Conservation (phyloP, 1,140 invertebrate species). For the Drosophila paulistorum region DNA sequence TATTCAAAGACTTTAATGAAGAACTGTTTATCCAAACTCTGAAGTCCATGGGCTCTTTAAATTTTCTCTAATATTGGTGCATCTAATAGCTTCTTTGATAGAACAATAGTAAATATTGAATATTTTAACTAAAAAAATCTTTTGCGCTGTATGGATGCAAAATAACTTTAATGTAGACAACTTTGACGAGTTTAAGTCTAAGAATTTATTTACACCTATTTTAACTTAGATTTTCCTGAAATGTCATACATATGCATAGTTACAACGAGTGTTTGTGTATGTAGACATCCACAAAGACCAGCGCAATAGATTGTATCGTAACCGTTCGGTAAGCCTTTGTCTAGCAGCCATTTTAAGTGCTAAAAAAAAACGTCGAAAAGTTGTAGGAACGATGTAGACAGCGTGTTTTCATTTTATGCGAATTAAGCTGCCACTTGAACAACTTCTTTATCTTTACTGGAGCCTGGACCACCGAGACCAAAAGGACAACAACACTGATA, state of each 20-base stretch:
- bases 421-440: conserved; percentile 82
- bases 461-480: conserved; percentile 65
- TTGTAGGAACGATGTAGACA: conserved; percentile 83
- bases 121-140: background rate
- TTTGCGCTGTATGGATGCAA: background rate
- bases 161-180: background rate
- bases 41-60: too few species aligned
- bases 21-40: too few species aligned
- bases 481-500: conserved; percentile 43
- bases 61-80: too few species aligned
- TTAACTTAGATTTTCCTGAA: background rate
- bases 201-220: background rate
- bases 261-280: background rate
- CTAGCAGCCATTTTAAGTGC: conserved; percentile 80
- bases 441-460: conserved; percentile 65
- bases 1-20: too few species aligned
- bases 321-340: conserved; percentile 73
- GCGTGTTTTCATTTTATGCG: conserved; percentile 83
- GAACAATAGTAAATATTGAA: too few species aligned
- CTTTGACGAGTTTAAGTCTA: background rate
- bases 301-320: conserved; percentile 57
- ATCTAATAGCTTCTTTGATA: too few species aligned
- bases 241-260: background rate
- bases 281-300: conserved; percentile 12
- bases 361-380: conserved; percentile 76